Percentiles rank a stretch among this genome's conserved stretches.
Conservation (phyloP, 2,797 vertebrate species). For the Rhabdomys pumilio region DNA sequence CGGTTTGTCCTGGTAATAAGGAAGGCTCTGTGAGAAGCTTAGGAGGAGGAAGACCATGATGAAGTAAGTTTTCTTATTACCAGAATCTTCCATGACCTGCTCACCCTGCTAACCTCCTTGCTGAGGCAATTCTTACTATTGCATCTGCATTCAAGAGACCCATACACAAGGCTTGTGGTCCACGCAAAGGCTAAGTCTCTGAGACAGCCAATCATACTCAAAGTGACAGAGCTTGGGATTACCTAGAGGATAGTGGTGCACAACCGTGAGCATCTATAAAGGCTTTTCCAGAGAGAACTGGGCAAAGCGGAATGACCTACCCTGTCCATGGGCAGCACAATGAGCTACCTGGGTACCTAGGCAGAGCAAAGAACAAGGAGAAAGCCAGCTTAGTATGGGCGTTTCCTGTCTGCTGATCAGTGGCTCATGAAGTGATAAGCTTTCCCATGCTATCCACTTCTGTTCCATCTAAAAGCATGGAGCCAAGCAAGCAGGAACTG, state of each 20-base stretch:
- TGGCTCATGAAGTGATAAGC: background rate
- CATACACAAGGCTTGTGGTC: accelerated
- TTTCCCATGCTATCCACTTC: background rate
- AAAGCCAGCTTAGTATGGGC: background rate
- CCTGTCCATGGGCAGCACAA: background rate
- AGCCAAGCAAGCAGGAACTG: background rate
- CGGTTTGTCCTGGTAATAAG: background rate
- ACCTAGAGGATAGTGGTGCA: background rate
- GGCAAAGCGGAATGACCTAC: background rate
- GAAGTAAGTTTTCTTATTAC: accelerated
- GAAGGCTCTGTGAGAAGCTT: accelerated
- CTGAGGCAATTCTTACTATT: accelerated
- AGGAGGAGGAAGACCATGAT: accelerated
- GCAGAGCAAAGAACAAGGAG: background rate
- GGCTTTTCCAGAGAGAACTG: background rate
- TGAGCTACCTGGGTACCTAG: background rate
- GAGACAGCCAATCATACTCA: background rate
- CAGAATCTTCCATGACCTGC: no score
- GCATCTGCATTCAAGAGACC: accelerated
- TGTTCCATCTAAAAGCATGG: background rate
- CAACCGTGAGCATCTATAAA: background rate
- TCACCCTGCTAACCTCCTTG: background rate
- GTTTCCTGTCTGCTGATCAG: background rate
- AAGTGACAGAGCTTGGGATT: background rate
- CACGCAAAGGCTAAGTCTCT: accelerated